phyloP scores from a whole-genome alignment of 30 jellyfish, hydroid and myxozoan species.

The Turritopsis rubra region DNA sequence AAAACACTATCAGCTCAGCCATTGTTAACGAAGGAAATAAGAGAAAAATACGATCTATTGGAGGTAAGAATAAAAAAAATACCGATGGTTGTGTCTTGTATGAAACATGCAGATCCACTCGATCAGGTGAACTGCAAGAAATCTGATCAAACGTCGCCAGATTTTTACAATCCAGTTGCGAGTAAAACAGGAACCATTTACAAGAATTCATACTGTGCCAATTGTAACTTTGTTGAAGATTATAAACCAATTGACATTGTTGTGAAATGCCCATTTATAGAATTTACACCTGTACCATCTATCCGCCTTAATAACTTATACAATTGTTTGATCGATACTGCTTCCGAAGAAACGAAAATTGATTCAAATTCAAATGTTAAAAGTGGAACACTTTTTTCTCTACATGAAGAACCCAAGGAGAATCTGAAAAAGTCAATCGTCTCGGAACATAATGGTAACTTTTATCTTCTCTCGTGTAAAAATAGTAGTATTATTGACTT shows the following conservation, averaged over 20 bases:
- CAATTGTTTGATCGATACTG: background rate
- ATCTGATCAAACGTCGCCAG: background rate
- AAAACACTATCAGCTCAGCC: background rate
- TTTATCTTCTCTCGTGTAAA: background rate
- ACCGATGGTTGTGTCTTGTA: background rate
- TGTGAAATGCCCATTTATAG: background rate
- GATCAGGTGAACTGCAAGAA: background rate
- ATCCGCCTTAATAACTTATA: background rate
- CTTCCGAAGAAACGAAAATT: background rate
- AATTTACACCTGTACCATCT: background rate
- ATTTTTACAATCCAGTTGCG: background rate
- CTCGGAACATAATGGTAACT: background rate
- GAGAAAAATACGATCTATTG: background rate
- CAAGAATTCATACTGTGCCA: background rate
- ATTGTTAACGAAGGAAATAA: background rate
- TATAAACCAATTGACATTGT: background rate
- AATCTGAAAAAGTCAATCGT: background rate
- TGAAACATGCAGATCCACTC: background rate
- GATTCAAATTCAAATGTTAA: background rate
- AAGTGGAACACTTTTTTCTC: background rate
- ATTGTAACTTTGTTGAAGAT: background rate
- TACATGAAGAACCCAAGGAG: background rate
- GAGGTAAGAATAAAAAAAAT: background rate
- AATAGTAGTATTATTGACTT: background rate
- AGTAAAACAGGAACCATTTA: background rate